These are phyloP conservation scores for Carposina sasakii DNA, from an alignment of 1,140 invertebrate species.

Conservation along the genomic window DNA sequence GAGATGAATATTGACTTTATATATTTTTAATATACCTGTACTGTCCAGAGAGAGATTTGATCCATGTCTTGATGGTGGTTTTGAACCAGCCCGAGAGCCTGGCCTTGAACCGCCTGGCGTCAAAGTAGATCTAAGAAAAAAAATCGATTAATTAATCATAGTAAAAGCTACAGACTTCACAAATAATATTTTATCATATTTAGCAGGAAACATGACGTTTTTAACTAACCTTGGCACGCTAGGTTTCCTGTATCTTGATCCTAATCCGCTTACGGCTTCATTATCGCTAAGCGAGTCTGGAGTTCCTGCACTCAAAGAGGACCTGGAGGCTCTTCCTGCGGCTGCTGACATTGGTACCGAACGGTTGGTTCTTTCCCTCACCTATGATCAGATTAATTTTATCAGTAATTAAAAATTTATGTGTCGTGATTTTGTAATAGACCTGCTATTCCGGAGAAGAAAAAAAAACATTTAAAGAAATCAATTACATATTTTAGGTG, in stretches of 20 bases:
- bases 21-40: constrained; percentile 75
- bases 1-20: too few species aligned
- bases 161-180: background rate
- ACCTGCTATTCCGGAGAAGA: too few species aligned
- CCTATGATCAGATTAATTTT: constrained; percentile 73
- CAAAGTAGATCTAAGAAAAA: constrained; percentile 67
- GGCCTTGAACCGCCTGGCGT: constrained; percentile 83
- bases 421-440: too few species aligned
- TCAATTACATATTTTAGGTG: too few species aligned
- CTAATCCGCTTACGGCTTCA: constrained; percentile 81
- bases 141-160: background rate
- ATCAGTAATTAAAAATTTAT: too few species aligned
- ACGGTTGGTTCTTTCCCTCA: constrained; percentile 88
- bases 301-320: constrained; percentile 85
- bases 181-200: too few species aligned
- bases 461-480: too few species aligned
- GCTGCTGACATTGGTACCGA: constrained; percentile 85
- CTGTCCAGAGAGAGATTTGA: constrained; percentile 93
- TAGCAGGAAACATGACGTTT: too few species aligned
- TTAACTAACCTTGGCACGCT: constrained; percentile 68
- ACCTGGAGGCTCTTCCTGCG: constrained; percentile 76
- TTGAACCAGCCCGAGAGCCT: constrained; percentile 86
- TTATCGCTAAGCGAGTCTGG: constrained; percentile 91
- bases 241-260: constrained; percentile 76
- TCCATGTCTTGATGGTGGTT: constrained; percentile 93